These are phyloP conservation scores for Colius striatus DNA, from an alignment of 2,113 vertebrate genomes.

Conservation along the genomic window DNA sequence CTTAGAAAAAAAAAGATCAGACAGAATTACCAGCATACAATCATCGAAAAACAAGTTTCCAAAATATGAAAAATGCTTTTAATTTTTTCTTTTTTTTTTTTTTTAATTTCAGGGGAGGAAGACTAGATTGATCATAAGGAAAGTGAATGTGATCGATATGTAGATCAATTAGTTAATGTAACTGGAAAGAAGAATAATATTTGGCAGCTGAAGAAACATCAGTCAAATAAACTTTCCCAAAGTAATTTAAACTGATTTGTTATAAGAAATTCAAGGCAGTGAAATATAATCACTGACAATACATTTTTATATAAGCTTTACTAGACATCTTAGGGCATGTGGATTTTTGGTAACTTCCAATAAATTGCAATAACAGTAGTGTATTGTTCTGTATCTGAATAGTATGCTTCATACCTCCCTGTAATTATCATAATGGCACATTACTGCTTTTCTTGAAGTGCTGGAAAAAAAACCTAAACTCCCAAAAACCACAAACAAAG, in stretches of 20 bases:
- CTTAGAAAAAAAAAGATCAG: background rate
- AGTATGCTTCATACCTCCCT: background rate
- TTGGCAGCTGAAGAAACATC: background rate
- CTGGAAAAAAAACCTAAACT: background rate
- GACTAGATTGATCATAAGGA: constrained; percentile 14
- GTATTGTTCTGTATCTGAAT: background rate
- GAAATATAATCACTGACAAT: background rate
- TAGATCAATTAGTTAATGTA: background rate
- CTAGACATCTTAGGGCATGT: background rate
- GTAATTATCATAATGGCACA: background rate
- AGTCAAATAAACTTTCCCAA: background rate
- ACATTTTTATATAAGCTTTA: background rate
- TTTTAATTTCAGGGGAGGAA: background rate
- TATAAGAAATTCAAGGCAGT: background rate
- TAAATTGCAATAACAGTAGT: background rate
- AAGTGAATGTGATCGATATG: background rate
- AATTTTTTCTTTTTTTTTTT: background rate
- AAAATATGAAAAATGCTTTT: background rate
- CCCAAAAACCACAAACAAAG: background rate
- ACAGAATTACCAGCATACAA: background rate
- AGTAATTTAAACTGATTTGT: constrained; percentile 32
- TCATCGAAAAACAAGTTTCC: background rate
- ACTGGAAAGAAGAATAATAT: constrained; percentile 9
- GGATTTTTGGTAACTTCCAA: background rate
- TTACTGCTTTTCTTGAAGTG: background rate